A percentile compares a stretch with the other conserved stretches of the same genome.
Evolutionary conservation across 2,113 vertebrate genomes (phyloP).

Genomic region (Thunnus thynnus): DNA sequence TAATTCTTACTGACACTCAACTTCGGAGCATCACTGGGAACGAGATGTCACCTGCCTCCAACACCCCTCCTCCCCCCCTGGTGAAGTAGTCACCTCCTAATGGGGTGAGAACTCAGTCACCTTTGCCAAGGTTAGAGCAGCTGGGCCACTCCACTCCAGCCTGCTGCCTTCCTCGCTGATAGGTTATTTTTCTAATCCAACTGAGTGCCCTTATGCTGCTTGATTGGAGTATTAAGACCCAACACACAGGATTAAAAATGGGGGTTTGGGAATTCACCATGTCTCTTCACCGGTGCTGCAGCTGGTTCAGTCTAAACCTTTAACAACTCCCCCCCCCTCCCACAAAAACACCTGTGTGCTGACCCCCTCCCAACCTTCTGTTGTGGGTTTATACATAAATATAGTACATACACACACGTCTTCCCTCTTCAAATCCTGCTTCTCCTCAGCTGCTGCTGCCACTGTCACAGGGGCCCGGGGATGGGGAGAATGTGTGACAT

Average conservation of each 20-base stretch:
- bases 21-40: not conserved
- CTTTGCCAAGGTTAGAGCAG: slow-evolving; percentile 65
- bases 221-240: slow-evolving; percentile 70
- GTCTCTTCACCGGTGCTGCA: slow-evolving; percentile 26
- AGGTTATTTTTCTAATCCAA: slow-evolving; percentile 70
- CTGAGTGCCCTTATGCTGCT: slow-evolving; percentile 66
- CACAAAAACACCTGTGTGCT: slow-evolving; percentile 10
- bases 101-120: slow-evolving; percentile 45
- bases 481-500: slow-evolving; percentile 61
- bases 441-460: slow-evolving; percentile 28
- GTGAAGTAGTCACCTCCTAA: slow-evolving; percentile 33
- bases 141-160: slow-evolving; percentile 39
- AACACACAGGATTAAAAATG: slow-evolving; percentile 60
- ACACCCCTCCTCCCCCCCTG: not conserved
- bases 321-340: not conserved
- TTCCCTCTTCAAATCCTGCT: slow-evolving; percentile 22
- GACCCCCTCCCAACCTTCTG: not conserved
- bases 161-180: slow-evolving; percentile 36
- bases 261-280: slow-evolving; percentile 60
- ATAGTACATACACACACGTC: slow-evolving; percentile 6
- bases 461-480: slow-evolving; percentile 42
- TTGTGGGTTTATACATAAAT: slow-evolving; percentile 14
- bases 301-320: slow-evolving; percentile 31
- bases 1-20: not conserved
- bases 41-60: not conserved